Base-by-base conservation (phyloP, 2,888 invertebrate species). In the Heliconius sara region DNA sequence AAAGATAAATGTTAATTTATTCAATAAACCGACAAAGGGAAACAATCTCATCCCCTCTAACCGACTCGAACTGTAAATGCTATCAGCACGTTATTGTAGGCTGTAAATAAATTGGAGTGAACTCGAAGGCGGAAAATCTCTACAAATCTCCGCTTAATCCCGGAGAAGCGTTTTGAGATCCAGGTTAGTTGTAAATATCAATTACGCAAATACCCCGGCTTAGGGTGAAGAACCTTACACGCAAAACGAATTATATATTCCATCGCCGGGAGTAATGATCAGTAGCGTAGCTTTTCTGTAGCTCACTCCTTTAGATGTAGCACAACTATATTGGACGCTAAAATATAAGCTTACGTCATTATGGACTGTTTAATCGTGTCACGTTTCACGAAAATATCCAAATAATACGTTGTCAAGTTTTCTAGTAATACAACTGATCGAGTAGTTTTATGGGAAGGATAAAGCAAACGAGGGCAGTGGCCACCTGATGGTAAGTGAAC, bases 101-200 rank as follows among this genome's bases (percentile, higher is more conserved):
- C 87, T 88, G 91, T 91, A 93, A 93, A 92, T 93, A 93, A 91
- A 93, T 93, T 91, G 90, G 90, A 91, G 92, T 89, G 90, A 92
- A 91, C 91, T 88, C 88, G 86, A 89, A 89, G 89, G 89, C 90
- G 88, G 90, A 87, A 91, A 91, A 93, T 93, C 92, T 91, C 85
- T 89, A 91, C 93, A 94, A 93, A 95, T 95, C 91, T 91, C 86
- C 87, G 83, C 88, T 90, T 94, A 95, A 94, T 94, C 92, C 90
- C 85, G 88, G 52, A 88, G 92, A 89, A 92, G 93, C 92, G 88
- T 88, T 89, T 88, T 86, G 86, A 90, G 91, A 93, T 93, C 92
- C 94, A 93, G 93, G 95, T 95, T 94, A 95, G 93, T 93, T 90
- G 95, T 95, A 95, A 95, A 95, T 95, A 95, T 95, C 95, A 93